Conservation (phyloP, 2,888 invertebrate genomes). For the Dysmachus trigonus region DNA sequence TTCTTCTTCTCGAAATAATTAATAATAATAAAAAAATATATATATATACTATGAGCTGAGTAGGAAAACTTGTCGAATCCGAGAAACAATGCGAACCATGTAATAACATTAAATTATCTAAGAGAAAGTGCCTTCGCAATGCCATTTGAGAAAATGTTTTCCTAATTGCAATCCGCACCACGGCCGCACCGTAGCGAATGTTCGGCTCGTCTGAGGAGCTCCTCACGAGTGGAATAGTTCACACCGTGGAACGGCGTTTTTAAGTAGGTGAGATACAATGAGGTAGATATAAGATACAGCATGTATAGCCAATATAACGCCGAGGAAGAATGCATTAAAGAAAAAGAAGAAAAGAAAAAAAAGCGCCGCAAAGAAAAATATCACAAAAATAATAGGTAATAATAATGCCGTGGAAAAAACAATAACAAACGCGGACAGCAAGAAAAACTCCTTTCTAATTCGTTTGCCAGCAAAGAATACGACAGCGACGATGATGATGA, state of each 20-base stretch:
- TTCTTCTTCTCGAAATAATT: constrained; percentile 1
- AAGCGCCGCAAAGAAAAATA: constrained; percentile 3
- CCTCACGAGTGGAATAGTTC: constrained; percentile 15
- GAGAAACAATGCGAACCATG: background rate
- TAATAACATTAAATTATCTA: constrained; percentile 31
- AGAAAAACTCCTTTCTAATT: constrained; percentile 29
- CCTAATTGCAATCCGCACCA: constrained; percentile 13
- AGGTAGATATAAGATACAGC: background rate
- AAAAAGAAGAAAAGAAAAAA: background rate
- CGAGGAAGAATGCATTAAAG: background rate
- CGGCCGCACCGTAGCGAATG: background rate
- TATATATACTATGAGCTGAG: too few species aligned
- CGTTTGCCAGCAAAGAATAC: background rate
- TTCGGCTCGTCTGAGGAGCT: background rate
- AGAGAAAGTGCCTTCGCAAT: constrained; percentile 39
- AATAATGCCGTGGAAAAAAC: constrained; percentile 26
- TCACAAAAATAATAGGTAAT: constrained; percentile 34
- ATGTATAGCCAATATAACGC: background rate
- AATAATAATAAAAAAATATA: background rate
- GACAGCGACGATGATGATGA: too few species aligned
- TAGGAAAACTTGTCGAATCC: background rate
- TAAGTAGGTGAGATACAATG: background rate
- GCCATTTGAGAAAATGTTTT: constrained; percentile 29
- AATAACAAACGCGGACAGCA: constrained; percentile 30
- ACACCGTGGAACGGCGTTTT: background rate